These are phyloP conservation scores for Barbus barbus DNA, from an alignment of 2,113 vertebrate species.

Conservation along the genomic window DNA sequence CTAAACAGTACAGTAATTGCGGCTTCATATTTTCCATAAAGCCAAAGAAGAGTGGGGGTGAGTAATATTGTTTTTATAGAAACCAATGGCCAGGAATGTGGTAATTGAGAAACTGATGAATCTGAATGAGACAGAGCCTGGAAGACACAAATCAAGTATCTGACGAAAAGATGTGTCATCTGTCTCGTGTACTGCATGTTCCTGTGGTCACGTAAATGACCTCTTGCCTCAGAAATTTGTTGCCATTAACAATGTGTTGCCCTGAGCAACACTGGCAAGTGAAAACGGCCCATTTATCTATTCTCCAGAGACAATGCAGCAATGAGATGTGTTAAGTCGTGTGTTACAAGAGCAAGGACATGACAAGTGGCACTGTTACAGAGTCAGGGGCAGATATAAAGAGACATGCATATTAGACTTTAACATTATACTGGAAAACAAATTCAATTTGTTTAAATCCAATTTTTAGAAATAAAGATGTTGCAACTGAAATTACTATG, in stretches of 20 bases:
- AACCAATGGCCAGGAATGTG: not conserved
- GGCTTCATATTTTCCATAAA: not conserved
- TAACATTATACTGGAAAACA: not conserved
- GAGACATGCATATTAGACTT: not conserved
- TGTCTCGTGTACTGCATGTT: not conserved
- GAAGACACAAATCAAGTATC: slow-evolving; percentile 7
- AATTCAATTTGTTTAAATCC: not conserved
- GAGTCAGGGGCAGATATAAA: slow-evolving; percentile 10
- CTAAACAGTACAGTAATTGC: not conserved
- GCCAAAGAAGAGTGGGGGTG: not conserved
- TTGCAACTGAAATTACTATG: not conserved
- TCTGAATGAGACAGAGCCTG: not conserved
- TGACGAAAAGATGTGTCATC: not conserved
- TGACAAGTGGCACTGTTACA: not conserved
- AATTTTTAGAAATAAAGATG: not conserved
- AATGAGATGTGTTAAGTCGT: slow-evolving; percentile 1
- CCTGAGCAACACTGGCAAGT: slow-evolving; percentile 21
- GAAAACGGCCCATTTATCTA: not conserved
- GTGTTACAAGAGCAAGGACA: not conserved
- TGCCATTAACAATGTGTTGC: slow-evolving; percentile 27
- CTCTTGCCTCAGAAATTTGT: slow-evolving; percentile 5
- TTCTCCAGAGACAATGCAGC: slow-evolving; percentile 8
- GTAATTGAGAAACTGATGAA: slow-evolving; percentile 9
- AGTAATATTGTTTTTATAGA: not conserved
- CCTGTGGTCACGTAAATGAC: not conserved